Base-by-base conservation (phyloP, 2,888 invertebrate species). In the Julus scanicus region DNA sequence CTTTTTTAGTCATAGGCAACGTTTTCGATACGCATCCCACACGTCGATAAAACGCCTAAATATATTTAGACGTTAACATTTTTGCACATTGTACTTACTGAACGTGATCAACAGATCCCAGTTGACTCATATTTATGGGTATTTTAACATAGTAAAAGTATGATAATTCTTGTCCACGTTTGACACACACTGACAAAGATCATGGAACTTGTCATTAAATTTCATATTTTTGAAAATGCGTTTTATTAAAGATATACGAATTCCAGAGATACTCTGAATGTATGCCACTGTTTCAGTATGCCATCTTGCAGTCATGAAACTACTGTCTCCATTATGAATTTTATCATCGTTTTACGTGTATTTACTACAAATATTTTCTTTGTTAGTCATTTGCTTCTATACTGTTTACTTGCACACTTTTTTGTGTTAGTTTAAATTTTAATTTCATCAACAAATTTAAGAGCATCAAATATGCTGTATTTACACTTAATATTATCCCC, bases 231-330 rank as follows among this genome's bases (percentile, higher is more conserved):
- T 20, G 29, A 71, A 71, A 71, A 20, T 20, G 9, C 20, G 71
- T 71, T 71, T 71, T 71, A 71, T 71, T 71, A 20, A 71, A 5
- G 71, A 71, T 11, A 71, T 71, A n/a, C 71, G 71, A 71, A 71
- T 71, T 71, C 20, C 71, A 29, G 20, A 71, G 29, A 71, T 29
- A 8, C 29, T 9, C 29, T 20, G 2, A 20, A 20, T 4, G 20
- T 9, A 71, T 20, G 71, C 29, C 29, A 20, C 71, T 5, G 71
- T 71, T 71, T 71, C 71, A 4, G n/a, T 20, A 63, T 44, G 44
- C 8, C 44, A 8, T 44, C 8, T 44, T 17, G n/a, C n/a, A 17
- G n/a, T 53, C n/a, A 17, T 63, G 20, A 63, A 63, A 63, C 53
- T 11, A 53, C 53, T 53, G 17, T 53, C 11, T 53, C 53, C 53